Base-by-base conservation (phyloP, 92 coral and sea anemone genomes). In the Desmophyllum pertusum region DNA sequence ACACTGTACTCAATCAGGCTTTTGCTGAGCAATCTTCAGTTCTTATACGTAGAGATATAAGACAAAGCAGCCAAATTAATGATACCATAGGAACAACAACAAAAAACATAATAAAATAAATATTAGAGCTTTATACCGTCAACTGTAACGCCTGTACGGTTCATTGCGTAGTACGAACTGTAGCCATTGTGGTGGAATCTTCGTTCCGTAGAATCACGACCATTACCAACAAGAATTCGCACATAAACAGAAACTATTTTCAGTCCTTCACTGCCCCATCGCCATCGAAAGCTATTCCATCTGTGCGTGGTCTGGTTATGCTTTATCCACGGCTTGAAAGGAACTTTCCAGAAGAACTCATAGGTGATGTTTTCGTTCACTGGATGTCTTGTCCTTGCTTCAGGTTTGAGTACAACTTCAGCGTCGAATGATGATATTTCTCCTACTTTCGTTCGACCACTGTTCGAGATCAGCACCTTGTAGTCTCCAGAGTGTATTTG, bases 371-470 rank as follows among this genome's bases (percentile, higher is more conserved):
- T 80, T 67, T 36, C 74, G 40, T 25, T 50, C 31, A 15, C 37
- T 9, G 27, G 17, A 42, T 31, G 37, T 35, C 37, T 80, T 1
- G 45, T 48, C 7, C 4, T n/a, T 50, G 75, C 65, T 48, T 31
- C 50, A 39, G 75, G 76, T 23, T 80, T 80, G 48, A 31, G 39
- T 33, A 66, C 66, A 66, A 67, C 85, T 39, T 51, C 73, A 67
- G 91, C 95, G 41, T 43, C 41, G 37, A 91, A 81, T 7, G 40
- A 66, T 10, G 92, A 89, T n/a, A 19, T 74, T 66, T 89, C 92
- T 45, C 95, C 95, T 0, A 85, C 35, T 9, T 84, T 85, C 3
- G 86, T 86, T 0, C 88, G 77, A 0, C 90, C 85, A 40, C 79
- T 84, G 53, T 75, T 73, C 18, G 85, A 66, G 1, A 91, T 41